These are phyloP conservation scores for Chrysemys picta DNA, from an alignment of 2,113 vertebrate genomes.

Conservation along the genomic window DNA sequence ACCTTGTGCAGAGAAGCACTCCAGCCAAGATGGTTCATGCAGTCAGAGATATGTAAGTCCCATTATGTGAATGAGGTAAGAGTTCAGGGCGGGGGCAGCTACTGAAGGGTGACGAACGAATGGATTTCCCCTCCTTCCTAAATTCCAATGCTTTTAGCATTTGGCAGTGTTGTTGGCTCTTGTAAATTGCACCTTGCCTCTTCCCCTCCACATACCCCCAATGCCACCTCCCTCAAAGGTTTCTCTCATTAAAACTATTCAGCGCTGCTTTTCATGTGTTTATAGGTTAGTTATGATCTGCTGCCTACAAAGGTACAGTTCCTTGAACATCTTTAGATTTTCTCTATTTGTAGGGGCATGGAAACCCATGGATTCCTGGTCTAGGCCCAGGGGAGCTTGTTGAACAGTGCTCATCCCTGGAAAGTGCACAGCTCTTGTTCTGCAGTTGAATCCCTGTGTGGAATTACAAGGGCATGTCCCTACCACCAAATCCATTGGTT, in stretches of 20 bases:
- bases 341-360: conserved; percentile 50
- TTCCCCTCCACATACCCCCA: background rate
- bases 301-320: background rate
- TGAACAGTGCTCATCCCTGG: conserved; percentile 9
- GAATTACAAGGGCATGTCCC: background rate
- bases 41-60: conserved; percentile 8
- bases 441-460: conserved; percentile 12
- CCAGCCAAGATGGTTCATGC: background rate
- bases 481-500: background rate
- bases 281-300: conserved; percentile 23
- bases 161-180: conserved; percentile 31
- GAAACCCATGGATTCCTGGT: conserved; percentile 36
- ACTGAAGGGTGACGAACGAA: background rate
- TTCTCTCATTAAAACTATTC: conserved; percentile 48
- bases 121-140: conserved; percentile 12
- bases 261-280: conserved; percentile 50
- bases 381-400: conserved; percentile 22
- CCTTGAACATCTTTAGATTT: conserved; percentile 39
- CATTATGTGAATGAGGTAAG: background rate
- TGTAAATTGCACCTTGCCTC: conserved; percentile 33
- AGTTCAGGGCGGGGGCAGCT: background rate
- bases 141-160: conserved; percentile 7
- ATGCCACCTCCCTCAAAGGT: conserved; percentile 43
- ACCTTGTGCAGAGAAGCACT: conserved; percentile 21
- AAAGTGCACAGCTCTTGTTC: conserved; percentile 29